Evolutionary conservation across 64 coral and sea anemone genomes (phyloP).

Genomic region (Dendronephthya gigantea): DNA sequence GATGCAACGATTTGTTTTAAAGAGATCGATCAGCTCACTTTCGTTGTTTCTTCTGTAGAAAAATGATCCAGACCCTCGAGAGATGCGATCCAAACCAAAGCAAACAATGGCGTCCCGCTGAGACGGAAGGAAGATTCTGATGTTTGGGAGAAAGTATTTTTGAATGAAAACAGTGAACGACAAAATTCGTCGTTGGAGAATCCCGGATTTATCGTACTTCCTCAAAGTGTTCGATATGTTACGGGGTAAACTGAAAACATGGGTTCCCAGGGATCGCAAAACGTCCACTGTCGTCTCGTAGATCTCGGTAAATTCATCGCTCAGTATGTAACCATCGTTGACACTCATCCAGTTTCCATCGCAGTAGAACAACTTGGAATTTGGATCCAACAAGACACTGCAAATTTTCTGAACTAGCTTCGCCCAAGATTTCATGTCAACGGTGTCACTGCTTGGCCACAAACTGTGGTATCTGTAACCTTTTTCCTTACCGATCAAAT

Average conservation of each 20-base stretch:
- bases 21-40: slow-evolving; percentile 6
- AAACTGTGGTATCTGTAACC: too few species aligned
- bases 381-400: too few species aligned
- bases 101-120: slow-evolving; percentile 50
- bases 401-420: too few species aligned
- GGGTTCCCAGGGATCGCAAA: too few species aligned
- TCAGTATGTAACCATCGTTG: neutral
- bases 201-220: neutral
- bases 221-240: slow-evolving; percentile 38
- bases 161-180: slow-evolving; percentile 54
- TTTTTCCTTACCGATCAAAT: too few species aligned
- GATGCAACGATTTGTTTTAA: slow-evolving; percentile 46
- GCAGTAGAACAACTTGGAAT: too few species aligned
- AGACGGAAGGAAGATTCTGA: slow-evolving; percentile 17
- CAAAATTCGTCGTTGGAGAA: slow-evolving; percentile 38
- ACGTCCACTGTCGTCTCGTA: neutral
- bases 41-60: slow-evolving; percentile 25
- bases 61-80: slow-evolving; percentile 53
- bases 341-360: too few species aligned
- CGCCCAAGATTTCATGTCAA: too few species aligned
- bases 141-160: slow-evolving; percentile 54
- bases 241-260: too few species aligned
- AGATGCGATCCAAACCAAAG: slow-evolving; percentile 40
- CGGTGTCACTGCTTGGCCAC: too few species aligned
- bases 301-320: neutral